Percentiles rank a stretch among this genome's conserved stretches.
These are phyloP conservation scores for Philereme vetulata DNA, from an alignment of 2,888 invertebrate genomes.

Conservation along the genomic window DNA sequence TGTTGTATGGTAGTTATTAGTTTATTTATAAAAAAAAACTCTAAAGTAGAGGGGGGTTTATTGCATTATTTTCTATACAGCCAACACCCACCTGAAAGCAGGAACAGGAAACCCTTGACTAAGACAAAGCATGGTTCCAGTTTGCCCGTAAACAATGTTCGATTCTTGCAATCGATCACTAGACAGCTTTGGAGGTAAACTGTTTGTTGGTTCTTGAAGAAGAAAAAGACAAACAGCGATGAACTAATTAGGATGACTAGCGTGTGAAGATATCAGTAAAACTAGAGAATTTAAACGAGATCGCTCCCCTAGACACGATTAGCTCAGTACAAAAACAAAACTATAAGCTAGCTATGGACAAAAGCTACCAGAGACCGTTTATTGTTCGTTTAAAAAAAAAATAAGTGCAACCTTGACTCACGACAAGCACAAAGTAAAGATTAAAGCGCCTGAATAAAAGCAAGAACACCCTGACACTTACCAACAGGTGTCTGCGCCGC, in stretches of 20 bases:
- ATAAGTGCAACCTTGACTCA: slow-evolving; percentile 63
- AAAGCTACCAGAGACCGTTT: slow-evolving; percentile 54
- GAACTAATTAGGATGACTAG: slow-evolving; percentile 37
- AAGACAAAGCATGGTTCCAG: slow-evolving; percentile 85
- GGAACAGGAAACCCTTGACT: slow-evolving; percentile 91
- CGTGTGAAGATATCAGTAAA: slow-evolving; percentile 37
- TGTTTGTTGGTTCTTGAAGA: slow-evolving; percentile 87
- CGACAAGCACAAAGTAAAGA: slow-evolving; percentile 82
- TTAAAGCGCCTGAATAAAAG: slow-evolving; percentile 79
- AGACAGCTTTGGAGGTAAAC: slow-evolving; percentile 86
- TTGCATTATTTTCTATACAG: slow-evolving; percentile 32
- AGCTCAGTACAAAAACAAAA: slow-evolving; percentile 41
- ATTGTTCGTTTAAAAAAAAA: slow-evolving; percentile 31
- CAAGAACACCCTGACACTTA: slow-evolving; percentile 83
- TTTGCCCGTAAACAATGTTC: slow-evolving; percentile 57
- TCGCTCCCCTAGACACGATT: slow-evolving; percentile 33
- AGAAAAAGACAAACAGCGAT: slow-evolving; percentile 50
- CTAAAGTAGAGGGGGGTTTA: slow-evolving; percentile 3
- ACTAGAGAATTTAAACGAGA: slow-evolving; percentile 27
- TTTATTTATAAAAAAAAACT: not conserved
- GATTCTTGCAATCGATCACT: slow-evolving; percentile 82
- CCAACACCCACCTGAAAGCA: slow-evolving; percentile 86
- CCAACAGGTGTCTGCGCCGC: slow-evolving; percentile 80
- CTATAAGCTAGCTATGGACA: slow-evolving; percentile 42
- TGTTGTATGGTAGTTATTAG: not conserved